phyloP scores from a whole-genome alignment of 2,797 vertebrate species.

The Sebastes oblongus region DNA sequence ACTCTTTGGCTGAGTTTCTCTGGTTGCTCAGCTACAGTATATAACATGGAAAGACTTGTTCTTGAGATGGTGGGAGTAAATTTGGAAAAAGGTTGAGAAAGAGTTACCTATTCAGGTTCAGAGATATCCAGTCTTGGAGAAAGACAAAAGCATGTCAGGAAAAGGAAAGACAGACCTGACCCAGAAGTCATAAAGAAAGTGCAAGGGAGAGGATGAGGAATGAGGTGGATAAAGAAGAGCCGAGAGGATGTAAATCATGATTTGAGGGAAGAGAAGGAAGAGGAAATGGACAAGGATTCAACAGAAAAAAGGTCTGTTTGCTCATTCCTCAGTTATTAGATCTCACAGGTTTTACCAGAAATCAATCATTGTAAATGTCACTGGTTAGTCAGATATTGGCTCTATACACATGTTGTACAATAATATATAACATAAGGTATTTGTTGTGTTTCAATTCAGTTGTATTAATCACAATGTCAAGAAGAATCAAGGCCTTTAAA shows the following conservation, averaged over 20 bases:
- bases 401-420: background rate
- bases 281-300: background rate
- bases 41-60: background rate
- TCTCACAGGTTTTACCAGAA: background rate
- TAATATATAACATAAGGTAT: background rate
- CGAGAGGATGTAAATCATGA: background rate
- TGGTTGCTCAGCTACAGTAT: background rate
- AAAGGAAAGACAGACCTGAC: background rate
- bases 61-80: background rate
- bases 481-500: background rate
- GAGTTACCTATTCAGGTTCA: background rate
- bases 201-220: background rate
- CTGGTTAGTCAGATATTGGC: background rate
- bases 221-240: background rate
- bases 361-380: background rate
- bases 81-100: background rate
- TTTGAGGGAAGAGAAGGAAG: background rate
- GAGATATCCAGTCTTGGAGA: background rate
- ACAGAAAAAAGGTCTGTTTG: background rate
- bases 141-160: background rate
- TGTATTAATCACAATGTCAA: background rate
- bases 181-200: background rate
- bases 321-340: background rate
- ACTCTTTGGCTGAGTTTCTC: background rate
- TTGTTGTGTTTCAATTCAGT: constrained; percentile 2